phyloP scores from a whole-genome alignment of 2,797 vertebrate genomes.

The Acanthiza pusilla region DNA sequence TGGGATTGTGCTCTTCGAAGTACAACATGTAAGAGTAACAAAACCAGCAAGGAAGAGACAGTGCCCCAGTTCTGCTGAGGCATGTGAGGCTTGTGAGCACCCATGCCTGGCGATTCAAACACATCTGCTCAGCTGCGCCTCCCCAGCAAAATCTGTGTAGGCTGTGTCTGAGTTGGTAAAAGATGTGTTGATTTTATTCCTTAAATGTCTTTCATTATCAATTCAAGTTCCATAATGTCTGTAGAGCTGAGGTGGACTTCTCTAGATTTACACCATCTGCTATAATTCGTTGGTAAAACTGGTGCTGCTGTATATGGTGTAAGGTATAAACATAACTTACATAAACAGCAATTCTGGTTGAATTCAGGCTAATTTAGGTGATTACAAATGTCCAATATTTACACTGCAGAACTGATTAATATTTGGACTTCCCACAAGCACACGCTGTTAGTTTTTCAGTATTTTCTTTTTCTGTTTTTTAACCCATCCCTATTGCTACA shows the following conservation, averaged over 20 bases:
- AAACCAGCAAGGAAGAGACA: not conserved
- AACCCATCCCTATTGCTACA: not conserved
- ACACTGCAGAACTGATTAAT: not conserved
- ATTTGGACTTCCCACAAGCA: not conserved
- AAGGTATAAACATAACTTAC: not conserved
- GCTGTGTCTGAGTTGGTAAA: not conserved
- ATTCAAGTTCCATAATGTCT: not conserved
- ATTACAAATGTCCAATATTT: not conserved
- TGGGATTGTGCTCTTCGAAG: not conserved
- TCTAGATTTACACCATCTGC: not conserved
- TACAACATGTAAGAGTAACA: not conserved
- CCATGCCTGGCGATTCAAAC: not conserved
- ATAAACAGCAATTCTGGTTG: not conserved
- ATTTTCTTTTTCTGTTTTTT: not conserved
- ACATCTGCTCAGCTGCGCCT: not conserved
- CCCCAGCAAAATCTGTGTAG: not conserved
- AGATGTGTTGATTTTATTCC: not conserved
- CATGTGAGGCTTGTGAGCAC: not conserved
- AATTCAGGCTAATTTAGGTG: not conserved
- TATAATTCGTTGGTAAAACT: not conserved
- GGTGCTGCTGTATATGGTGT: not conserved
- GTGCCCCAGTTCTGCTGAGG: not conserved
- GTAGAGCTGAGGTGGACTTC: not conserved
- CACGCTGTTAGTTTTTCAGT: not conserved
- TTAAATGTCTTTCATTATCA: not conserved